Evolutionary conservation across 2,797 vertebrate species (phyloP), one percentile per base, ranked within the genome.

Genomic region (Chloroceryle amazona): DNA sequence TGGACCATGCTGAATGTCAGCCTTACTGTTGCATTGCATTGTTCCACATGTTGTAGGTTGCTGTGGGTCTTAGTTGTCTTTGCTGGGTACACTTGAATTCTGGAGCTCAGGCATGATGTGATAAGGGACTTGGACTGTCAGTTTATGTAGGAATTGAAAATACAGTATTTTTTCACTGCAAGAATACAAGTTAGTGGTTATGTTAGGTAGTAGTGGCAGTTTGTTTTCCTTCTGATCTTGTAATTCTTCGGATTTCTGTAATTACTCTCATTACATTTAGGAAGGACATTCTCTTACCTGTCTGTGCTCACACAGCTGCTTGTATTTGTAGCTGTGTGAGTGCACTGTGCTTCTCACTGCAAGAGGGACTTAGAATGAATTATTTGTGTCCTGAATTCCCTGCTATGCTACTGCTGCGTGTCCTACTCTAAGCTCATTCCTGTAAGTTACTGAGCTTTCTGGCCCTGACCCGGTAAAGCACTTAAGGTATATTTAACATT

Each of bases 381-480:
- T 74, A 11, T 79, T 31, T 79, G 12, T 81, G 31, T 83, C 35
- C 65, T 86, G 51, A 80, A 47, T 75, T 91, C 68, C n/a, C 21
- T 68, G 25, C 61, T 42, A 3, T 21, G 17, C 19, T 20, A 3
- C 31, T 79, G 37, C 47, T 83, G 19, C 6, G 3, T 61, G 10
- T 66, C 75, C 41, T 73, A 4, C 62, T 55, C 39, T 7, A 5
- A 93, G 39, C 11, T 86, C 52, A 16, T 81, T 93, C 33, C 80
- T 93, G 68, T 78, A 68, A 95, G 65, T 46, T 82, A 12, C 44
- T 31, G 23, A 90, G 78, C 52, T 92, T 67, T 90, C 81, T 96
- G 96, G 91, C 86, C 33, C 55, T 58, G 49, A 58, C 65, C 63
- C 94, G 96, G 35, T 60, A 80, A 93, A 95, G 81, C 90, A 92